These are phyloP conservation scores for Prietella phreatophila DNA, from an alignment of 2,113 vertebrate genomes.

Conservation along the genomic window DNA sequence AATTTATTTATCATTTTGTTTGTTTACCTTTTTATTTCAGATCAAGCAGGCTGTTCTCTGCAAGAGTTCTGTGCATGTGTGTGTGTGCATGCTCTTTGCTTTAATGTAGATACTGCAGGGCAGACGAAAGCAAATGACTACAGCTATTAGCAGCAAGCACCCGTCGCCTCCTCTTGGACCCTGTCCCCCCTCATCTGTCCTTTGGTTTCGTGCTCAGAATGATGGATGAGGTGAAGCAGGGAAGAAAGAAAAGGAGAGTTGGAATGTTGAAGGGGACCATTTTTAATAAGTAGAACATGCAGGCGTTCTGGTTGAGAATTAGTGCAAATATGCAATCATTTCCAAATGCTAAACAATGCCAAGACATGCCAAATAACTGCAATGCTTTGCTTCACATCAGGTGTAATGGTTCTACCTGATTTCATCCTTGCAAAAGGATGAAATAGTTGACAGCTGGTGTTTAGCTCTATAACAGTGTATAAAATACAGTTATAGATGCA, in stretches of 20 bases:
- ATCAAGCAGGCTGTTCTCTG: neutral
- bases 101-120: constrained; percentile 31
- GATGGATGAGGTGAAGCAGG: constrained; percentile 1
- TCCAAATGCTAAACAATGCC: neutral
- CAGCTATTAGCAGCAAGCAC: constrained; percentile 21
- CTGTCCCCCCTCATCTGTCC: neutral
- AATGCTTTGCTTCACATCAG: neutral
- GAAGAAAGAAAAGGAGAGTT: neutral
- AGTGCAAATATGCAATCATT: neutral
- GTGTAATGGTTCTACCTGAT: neutral
- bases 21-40: neutral
- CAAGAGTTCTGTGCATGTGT: neutral
- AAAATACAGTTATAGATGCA: neutral
- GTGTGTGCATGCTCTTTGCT: neutral
- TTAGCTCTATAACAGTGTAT: neutral
- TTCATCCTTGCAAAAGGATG: neutral
- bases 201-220: constrained; percentile 5
- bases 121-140: constrained; percentile 33
- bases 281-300: neutral
- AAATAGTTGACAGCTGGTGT: neutral
- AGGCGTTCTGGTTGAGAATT: neutral
- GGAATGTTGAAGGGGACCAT: neutral
- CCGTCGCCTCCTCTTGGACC: neutral
- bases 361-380: neutral
- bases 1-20: constrained; percentile 6